phyloP scores from a whole-genome alignment of 2,113 vertebrate genomes.

The Etheostoma cragini region DNA sequence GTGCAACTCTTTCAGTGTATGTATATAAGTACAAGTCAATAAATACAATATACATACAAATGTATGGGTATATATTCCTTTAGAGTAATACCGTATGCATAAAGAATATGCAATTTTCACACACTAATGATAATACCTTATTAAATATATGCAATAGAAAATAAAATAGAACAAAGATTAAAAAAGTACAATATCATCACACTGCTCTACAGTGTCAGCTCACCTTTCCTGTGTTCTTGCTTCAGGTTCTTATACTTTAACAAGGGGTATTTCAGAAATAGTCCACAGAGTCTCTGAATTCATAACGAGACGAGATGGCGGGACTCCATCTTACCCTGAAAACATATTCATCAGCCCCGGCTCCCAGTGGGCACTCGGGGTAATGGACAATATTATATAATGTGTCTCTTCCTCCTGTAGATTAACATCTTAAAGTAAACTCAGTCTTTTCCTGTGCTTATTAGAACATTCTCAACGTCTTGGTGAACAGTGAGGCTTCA shows the following conservation, averaged over 20 bases:
- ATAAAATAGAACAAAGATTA: background rate
- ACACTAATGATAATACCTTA: background rate
- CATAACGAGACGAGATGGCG: constrained; percentile 80
- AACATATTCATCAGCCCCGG: constrained; percentile 78
- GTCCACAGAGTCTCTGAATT: constrained; percentile 70
- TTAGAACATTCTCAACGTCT: constrained; percentile 72
- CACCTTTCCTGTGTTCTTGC: background rate
- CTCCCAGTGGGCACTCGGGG: constrained; percentile 73
- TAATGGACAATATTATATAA: constrained; percentile 21
- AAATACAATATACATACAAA: background rate
- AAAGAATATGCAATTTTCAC: background rate
- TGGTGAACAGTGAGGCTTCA: constrained; percentile 58
- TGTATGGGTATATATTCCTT: background rate
- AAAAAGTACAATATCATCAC: background rate
- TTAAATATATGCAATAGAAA: background rate
- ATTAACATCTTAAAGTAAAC: background rate
- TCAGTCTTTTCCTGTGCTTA: background rate
- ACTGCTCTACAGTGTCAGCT: background rate
- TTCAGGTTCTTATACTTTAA: constrained; percentile 75
- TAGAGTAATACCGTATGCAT: background rate
- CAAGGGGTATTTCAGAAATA: constrained; percentile 57
- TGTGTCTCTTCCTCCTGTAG: background rate
- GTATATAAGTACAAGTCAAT: background rate
- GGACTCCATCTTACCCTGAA: constrained; percentile 64
- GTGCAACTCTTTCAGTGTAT: background rate